Percentiles rank a stretch among this genome's conserved stretches.
phyloP scores from a whole-genome alignment of 1,140 invertebrate genomes.

The Cyphomyrmex costatus region DNA sequence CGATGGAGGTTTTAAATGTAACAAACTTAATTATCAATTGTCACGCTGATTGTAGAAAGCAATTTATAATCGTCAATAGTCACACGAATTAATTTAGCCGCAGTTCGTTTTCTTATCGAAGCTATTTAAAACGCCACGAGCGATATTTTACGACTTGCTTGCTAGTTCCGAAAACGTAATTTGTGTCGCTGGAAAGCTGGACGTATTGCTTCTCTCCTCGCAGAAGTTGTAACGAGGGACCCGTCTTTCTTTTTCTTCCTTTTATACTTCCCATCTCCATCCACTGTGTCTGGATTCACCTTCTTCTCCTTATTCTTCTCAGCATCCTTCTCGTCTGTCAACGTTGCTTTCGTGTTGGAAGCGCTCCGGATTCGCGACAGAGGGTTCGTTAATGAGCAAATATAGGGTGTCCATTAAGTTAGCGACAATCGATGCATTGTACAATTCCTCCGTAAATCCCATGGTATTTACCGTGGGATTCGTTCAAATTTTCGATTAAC shows the following conservation, averaged over 20 bases:
- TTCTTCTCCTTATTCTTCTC: conserved; percentile 75
- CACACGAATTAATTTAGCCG: conserved; percentile 18
- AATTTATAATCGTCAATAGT: background rate
- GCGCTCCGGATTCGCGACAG: conserved; percentile 80
- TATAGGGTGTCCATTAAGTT: conserved; percentile 82
- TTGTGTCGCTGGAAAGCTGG: conserved; percentile 69
- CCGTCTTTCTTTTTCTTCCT: conserved; percentile 49
- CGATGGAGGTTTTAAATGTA: background rate
- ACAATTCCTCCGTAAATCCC: conserved; percentile 51
- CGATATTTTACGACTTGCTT: conserved; percentile 34
- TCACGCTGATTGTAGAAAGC: background rate
- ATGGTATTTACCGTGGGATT: conserved; percentile 48
- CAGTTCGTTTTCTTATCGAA: background rate
- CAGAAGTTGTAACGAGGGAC: conserved; percentile 71
- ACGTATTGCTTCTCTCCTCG: conserved; percentile 77
- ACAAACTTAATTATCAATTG: conserved; percentile 2
- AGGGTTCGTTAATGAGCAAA: conserved; percentile 84
- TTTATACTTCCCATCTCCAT: conserved; percentile 67
- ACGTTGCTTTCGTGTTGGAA: conserved; percentile 75
- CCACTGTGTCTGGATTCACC: conserved; percentile 68
- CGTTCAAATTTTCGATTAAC: conserved; percentile 46
- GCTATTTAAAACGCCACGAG: conserved; percentile 25
- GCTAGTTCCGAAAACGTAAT: conserved; percentile 71
- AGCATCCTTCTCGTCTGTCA: conserved; percentile 66
- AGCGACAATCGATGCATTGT: conserved; percentile 71